Evolutionary conservation across 2,113 vertebrate genomes (phyloP).

Genomic region (Tragelaphus strepsiceros): DNA sequence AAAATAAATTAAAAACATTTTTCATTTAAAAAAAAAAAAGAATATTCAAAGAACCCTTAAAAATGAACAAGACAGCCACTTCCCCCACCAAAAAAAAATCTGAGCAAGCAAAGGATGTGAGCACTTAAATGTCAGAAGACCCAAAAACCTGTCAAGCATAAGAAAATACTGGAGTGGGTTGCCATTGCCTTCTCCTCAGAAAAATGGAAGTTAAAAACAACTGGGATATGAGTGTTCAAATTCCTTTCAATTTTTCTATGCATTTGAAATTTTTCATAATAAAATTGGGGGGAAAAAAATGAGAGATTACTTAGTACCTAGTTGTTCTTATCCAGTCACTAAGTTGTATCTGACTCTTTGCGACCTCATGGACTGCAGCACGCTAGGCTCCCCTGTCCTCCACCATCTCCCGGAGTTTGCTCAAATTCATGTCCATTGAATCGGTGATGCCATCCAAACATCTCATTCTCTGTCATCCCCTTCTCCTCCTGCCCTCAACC

Average conservation of each 20-base stretch:
- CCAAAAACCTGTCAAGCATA: not conserved
- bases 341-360: not conserved
- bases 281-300: not conserved
- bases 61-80: not conserved
- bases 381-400: not conserved
- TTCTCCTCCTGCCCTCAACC: not conserved
- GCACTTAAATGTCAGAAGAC: not conserved
- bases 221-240: not conserved
- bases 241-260: not conserved
- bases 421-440: not conserved
- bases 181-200: too few relatives aligned
- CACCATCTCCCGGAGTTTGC: not conserved
- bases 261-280: not conserved
- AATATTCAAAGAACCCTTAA: not conserved
- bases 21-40: not conserved
- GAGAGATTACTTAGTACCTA: not conserved
- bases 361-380: not conserved
- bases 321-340: not conserved
- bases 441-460: not conserved
- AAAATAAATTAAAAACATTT: too few relatives aligned
- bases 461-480: not conserved
- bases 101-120: not conserved
- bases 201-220: not conserved
- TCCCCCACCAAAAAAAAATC: fast-evolving
- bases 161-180: not conserved